phyloP scores from a whole-genome alignment of 2,797 vertebrate genomes.

The Lacerta bilineata region DNA sequence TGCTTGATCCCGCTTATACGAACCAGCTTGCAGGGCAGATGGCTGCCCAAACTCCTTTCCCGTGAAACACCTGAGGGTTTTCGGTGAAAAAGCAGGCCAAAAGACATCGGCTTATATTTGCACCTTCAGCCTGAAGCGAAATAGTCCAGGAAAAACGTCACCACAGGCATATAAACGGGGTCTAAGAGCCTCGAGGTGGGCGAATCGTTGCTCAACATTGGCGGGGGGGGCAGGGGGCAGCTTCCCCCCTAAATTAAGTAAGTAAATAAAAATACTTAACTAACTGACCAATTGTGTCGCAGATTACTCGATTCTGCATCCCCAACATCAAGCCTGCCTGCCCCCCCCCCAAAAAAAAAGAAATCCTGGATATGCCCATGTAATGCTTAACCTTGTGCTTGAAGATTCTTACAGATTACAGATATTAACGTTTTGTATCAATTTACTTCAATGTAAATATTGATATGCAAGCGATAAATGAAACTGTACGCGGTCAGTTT shows the following conservation, averaged over 20 bases:
- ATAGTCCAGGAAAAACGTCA: not conserved
- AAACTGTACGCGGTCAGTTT: not conserved
- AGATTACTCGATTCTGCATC: too few relatives aligned
- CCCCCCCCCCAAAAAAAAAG: too few relatives aligned
- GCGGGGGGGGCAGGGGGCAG: too few relatives aligned
- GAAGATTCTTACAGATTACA: not conserved
- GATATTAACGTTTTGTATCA: not conserved
- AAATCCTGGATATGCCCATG: too few relatives aligned
- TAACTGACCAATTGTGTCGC: too few relatives aligned
- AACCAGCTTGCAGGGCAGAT: not conserved
- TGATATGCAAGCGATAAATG: not conserved
- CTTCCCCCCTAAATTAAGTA: too few relatives aligned
- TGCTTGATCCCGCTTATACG: not conserved
- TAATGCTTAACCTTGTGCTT: not conserved
- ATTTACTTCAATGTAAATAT: not conserved
- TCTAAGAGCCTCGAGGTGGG: too few relatives aligned
- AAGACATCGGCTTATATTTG: not conserved
- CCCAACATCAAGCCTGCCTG: too few relatives aligned
- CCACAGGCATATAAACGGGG: not conserved
- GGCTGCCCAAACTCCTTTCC: not conserved
- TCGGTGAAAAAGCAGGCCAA: not conserved
- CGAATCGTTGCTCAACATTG: too few relatives aligned
- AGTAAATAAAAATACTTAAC: too few relatives aligned
- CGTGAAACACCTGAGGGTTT: not conserved
- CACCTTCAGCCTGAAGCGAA: not conserved